Conservation (phyloP, 2,113 vertebrate genomes). For the Microtus montanus region DNA sequence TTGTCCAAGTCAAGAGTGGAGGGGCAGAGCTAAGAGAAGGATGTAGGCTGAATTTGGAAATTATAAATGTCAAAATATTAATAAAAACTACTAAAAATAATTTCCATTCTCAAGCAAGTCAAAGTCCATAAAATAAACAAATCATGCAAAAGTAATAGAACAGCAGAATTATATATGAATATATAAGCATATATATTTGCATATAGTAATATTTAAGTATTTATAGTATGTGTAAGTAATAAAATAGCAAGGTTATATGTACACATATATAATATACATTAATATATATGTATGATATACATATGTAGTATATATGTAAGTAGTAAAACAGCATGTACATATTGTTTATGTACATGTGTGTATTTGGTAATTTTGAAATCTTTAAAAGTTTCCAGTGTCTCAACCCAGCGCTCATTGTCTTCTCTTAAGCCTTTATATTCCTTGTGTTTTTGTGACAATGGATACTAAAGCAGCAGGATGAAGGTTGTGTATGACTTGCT, state of each 20-base stretch:
- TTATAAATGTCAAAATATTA: background rate
- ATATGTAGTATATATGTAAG: background rate
- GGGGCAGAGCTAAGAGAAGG: background rate
- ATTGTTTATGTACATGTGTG: background rate
- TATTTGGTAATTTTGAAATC: background rate
- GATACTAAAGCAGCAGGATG: background rate
- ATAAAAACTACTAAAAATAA: background rate
- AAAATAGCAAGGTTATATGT: background rate
- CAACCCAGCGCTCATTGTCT: background rate
- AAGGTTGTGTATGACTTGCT: background rate
- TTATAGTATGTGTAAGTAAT: background rate
- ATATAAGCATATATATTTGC: too few relatives aligned
- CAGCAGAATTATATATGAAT: background rate
- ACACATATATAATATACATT: too few relatives aligned
- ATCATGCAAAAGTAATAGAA: background rate
- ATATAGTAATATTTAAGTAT: too few relatives aligned
- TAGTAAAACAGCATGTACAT: background rate
- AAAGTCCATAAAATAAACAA: background rate
- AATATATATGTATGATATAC: too few relatives aligned
- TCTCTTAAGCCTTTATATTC: background rate
- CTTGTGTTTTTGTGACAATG: background rate
- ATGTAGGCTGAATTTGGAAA: background rate
- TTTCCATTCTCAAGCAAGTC: background rate
- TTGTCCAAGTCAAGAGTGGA: background rate
- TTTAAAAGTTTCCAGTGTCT: background rate